Conservation (phyloP, 2,888 invertebrate species). For the Pheosia gnoma region DNA sequence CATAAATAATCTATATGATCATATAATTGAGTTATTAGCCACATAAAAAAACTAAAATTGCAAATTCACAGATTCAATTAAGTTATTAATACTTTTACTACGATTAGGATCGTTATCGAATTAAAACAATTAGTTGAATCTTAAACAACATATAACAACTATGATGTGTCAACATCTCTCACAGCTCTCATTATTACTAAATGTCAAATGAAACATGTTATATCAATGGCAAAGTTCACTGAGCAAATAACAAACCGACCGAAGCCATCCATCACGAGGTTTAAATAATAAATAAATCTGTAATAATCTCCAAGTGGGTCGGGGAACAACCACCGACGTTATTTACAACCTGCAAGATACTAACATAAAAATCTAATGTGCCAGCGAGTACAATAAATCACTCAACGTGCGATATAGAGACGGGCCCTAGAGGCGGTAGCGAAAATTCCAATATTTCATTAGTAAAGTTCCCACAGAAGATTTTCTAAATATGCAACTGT, state of each 20-base stretch:
- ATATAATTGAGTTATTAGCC: too few relatives aligned
- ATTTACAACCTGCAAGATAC: conserved; percentile 75
- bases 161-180: conserved; percentile 34
- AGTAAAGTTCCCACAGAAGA: conserved; percentile 62
- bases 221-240: conserved; percentile 39
- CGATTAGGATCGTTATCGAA: conserved; percentile 28
- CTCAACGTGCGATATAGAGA: conserved; percentile 37
- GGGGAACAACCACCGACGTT: conserved; percentile 55
- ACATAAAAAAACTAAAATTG: conserved; percentile 11
- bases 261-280: conserved; percentile 64
- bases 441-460: conserved; percentile 69
- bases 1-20: too few relatives aligned
- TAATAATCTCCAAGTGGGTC: conserved; percentile 61
- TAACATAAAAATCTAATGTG: conserved; percentile 77
- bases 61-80: conserved; percentile 28
- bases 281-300: conserved; percentile 79
- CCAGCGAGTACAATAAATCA: conserved; percentile 69
- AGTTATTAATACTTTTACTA: conserved; percentile 26
- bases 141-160: conserved; percentile 30
- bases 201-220: conserved; percentile 41
- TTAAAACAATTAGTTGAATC: conserved; percentile 39
- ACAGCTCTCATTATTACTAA: conserved; percentile 12
- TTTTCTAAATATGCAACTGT: conserved; percentile 38
- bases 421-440: conserved; percentile 53
- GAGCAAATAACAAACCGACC: conserved; percentile 27